phyloP scores from a whole-genome alignment of 2,113 vertebrate genomes.

The Xiphophorus maculatus region DNA sequence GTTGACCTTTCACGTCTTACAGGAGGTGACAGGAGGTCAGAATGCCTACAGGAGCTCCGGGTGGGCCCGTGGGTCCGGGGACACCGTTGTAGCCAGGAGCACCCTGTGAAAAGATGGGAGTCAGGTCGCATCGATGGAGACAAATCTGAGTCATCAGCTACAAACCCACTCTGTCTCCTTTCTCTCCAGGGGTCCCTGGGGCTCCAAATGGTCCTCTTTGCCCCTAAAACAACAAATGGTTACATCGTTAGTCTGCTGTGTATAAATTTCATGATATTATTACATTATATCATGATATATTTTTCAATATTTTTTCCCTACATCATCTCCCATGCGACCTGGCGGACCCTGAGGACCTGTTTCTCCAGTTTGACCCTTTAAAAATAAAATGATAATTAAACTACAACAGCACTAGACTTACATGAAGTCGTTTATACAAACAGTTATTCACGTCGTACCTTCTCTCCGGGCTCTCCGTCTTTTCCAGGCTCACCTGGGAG shows the following conservation, averaged over 20 bases:
- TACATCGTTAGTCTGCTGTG: not conserved
- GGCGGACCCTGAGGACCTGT: conserved; percentile 70
- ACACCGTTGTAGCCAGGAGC: conserved; percentile 82
- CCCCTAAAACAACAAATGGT: conserved; percentile 63
- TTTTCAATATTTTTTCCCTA: conserved; percentile 39
- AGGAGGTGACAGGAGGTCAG: not conserved
- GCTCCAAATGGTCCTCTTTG: conserved; percentile 79
- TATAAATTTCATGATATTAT: not conserved
- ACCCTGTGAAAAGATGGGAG: conserved; percentile 65
- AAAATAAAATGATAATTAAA: conserved; percentile 3
- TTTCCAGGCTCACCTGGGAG: conserved; percentile 71
- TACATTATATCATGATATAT: not conserved
- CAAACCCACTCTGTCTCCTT: conserved; percentile 79
- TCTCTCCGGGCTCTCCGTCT: conserved; percentile 72
- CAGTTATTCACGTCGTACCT: conserved; percentile 61
- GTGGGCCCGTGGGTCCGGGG: conserved; percentile 81
- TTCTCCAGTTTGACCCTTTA: conserved; percentile 75
- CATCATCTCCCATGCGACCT: conserved; percentile 81
- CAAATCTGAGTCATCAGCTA: not conserved
- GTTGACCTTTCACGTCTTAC: not conserved
- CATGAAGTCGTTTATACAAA: not conserved
- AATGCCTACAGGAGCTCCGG: conserved; percentile 77
- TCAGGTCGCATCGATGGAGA: not conserved
- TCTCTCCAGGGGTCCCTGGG: conserved; percentile 75
- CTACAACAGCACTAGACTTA: not conserved